A percentile compares a stretch with the other conserved stretches of the same genome.
Evolutionary conservation across 2,888 invertebrate species (phyloP).

Genomic region (Drosophila macrothrix): DNA sequence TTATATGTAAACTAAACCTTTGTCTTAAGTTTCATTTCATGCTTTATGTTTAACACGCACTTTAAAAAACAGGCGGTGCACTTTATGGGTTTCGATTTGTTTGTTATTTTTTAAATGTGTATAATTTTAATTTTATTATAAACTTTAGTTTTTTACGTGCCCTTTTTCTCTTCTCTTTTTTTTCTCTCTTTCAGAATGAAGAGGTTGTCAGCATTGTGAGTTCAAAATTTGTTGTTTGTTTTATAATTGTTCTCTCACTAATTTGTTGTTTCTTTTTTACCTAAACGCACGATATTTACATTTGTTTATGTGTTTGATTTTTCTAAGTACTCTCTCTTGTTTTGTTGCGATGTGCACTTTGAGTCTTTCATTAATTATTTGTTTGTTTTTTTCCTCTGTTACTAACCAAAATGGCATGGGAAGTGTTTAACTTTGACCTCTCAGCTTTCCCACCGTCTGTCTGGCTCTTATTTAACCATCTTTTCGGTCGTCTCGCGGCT

Average conservation of each 20-base stretch:
- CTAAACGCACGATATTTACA: slow-evolving; percentile 49
- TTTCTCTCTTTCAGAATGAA: slow-evolving; percentile 84
- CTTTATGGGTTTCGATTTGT: slow-evolving; percentile 25
- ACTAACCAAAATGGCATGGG: slow-evolving; percentile 47
- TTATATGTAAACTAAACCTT: neutral
- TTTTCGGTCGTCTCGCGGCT: slow-evolving; percentile 9
- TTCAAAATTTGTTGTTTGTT: slow-evolving; percentile 67
- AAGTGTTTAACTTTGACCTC: slow-evolving; percentile 51
- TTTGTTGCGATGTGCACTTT: slow-evolving; percentile 38
- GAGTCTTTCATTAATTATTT: slow-evolving; percentile 17
- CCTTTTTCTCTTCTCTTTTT: slow-evolving; percentile 70
- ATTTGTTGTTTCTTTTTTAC: slow-evolving; percentile 19
- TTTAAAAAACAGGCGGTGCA: slow-evolving; percentile 7
- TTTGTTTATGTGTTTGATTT: slow-evolving; percentile 25
- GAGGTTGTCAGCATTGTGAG: slow-evolving; percentile 85
- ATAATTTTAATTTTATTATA: slow-evolving; percentile 40
- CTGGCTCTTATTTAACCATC: slow-evolving; percentile 16
- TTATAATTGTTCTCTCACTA: slow-evolving; percentile 36
- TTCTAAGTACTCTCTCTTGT: slow-evolving; percentile 14
- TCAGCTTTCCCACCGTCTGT: slow-evolving; percentile 40
- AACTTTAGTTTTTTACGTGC: slow-evolving; percentile 71
- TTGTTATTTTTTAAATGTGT: slow-evolving; percentile 21
- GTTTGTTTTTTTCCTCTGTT: slow-evolving; percentile 8
- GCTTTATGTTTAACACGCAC: slow-evolving; percentile 17
- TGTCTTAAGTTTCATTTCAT: slow-evolving; percentile 6